Percentiles rank a stretch among this genome's conserved stretches.
phyloP scores from a whole-genome alignment of 2,113 vertebrate genomes.

The cattle (Bos taurus) region DNA sequence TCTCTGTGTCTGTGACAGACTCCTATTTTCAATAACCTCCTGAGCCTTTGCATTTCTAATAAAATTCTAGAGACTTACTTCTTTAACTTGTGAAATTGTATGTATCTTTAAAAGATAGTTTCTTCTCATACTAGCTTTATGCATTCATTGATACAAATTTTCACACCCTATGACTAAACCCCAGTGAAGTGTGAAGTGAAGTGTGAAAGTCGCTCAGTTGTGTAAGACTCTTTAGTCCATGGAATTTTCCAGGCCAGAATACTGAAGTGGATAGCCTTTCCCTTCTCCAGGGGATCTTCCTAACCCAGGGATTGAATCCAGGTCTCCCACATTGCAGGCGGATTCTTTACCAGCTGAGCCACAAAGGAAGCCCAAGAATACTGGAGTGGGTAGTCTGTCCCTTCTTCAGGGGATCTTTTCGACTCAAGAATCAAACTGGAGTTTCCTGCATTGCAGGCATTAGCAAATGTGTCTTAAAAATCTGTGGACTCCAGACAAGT shows the following conservation, averaged over 20 bases:
- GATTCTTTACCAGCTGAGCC: background rate
- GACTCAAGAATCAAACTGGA: accelerated
- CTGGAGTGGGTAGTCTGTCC: background rate
- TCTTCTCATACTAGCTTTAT: background rate
- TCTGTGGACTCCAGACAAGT: background rate
- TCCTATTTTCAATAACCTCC: background rate
- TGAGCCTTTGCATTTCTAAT: background rate
- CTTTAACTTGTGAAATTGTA: background rate
- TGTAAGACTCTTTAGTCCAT: background rate
- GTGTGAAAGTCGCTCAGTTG: background rate
- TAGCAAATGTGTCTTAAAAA: background rate
- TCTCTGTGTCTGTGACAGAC: background rate
- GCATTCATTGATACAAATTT: background rate
- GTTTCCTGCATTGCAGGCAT: background rate
- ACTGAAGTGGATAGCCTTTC: background rate
- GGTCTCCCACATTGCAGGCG: accelerated
- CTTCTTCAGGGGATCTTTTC: background rate
- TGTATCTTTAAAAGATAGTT: background rate
- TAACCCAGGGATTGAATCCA: background rate
- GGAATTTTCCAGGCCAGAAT: background rate
- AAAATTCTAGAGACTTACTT: background rate
- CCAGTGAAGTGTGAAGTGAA: background rate
- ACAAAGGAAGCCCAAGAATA: background rate
- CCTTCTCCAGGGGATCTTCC: background rate
- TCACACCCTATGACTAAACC: background rate